Base-by-base conservation (phyloP, 2,888 invertebrate species). In the Watsonalla cultraria region DNA sequence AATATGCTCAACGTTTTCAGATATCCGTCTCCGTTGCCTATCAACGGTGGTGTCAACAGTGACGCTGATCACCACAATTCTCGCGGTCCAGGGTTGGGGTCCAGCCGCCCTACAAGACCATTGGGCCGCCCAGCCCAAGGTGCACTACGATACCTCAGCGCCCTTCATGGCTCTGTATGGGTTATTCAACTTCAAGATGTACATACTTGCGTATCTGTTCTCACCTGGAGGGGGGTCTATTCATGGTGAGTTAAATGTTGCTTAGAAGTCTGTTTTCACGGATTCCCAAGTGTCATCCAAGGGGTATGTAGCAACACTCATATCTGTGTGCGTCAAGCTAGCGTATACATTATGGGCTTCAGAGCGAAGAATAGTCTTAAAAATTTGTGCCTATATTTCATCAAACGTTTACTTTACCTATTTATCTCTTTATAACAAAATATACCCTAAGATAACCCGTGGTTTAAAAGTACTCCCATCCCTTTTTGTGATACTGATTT, bases 151-250 rank as follows among this genome's bases (percentile, higher is more conserved):
- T 70, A 98, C 96, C 65, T 98, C 98, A 0, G 97, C 97, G 7
- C 97, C 98, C 64, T 99, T 99, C 86, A 97, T 99, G 95, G 96
- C 97, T 5, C 95, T 98, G 65, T 98, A 98, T 81, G 97, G 98
- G 34, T 92, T 98, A 47, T 92, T 98, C 53, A 99, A 99, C 90
- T 96, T 98, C 82, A 98, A 98, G 82, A 85, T 98, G 62, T 98
- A 96, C 84, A 95, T 96, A 7, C 95, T 98, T 95, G 97, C 98
- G 13, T 98, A 97, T 84, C 95, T 99, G 50, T 99, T 98, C 84
- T 96, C 98, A 0, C 98, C 98, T 0, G 94, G 95, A 34, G 93
- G 93, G 56, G 95, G 94, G 66, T 94, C 96, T 61, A 90, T 95
- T 51, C 96, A 96, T 81, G 97, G 97, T 97, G 88, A 92, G 92